phyloP scores from a whole-genome alignment of 2,113 vertebrate species.

The Arenaria interpres region DNA sequence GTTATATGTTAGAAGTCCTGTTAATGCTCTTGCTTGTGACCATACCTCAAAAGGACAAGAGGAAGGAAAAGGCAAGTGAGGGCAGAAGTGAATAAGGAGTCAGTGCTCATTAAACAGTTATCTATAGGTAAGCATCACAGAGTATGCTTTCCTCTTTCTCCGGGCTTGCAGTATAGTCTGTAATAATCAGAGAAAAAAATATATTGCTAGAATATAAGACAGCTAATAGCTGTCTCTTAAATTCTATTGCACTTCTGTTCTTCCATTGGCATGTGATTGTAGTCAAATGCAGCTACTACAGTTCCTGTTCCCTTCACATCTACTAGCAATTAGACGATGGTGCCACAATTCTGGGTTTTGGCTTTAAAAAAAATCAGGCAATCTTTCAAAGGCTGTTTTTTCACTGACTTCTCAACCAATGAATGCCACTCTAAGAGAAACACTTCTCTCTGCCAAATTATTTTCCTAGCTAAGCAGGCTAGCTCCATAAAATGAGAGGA shows the following conservation, averaged over 20 bases:
- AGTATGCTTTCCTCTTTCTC: neutral
- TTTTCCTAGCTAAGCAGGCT: neutral
- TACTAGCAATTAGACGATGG: neutral
- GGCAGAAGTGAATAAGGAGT: neutral
- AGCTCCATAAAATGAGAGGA: neutral
- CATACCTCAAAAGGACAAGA: neutral
- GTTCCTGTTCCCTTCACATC: neutral
- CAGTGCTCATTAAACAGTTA: neutral
- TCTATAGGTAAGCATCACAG: neutral
- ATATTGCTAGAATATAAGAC: neutral
- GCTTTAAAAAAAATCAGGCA: neutral
- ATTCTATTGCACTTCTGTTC: neutral
- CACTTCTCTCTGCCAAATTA: neutral
- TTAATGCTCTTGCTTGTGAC: neutral
- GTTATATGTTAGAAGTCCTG: neutral
- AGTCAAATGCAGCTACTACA: neutral
- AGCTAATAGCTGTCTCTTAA: neutral
- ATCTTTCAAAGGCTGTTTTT: neutral
- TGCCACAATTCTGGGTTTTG: neutral
- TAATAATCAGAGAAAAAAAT: neutral
- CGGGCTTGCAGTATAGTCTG: neutral
- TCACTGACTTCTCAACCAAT: neutral
- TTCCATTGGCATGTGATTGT: neutral
- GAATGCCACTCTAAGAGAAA: neutral
- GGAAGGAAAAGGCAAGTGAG: neutral